These are phyloP conservation scores for Oreochromis aureus DNA, from an alignment of 2,113 vertebrate genomes.

Conservation along the genomic window DNA sequence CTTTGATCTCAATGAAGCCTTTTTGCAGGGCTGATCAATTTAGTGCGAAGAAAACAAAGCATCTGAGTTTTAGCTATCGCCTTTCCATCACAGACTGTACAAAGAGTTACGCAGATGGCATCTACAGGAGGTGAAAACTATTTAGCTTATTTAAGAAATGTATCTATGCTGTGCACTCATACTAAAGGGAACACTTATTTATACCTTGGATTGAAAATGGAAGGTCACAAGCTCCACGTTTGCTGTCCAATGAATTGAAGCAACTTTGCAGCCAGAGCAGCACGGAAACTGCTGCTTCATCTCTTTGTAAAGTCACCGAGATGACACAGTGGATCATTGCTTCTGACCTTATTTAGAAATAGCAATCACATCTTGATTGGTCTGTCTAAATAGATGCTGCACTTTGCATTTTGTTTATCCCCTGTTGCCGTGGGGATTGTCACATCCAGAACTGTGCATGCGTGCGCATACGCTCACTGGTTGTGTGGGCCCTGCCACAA, in stretches of 20 bases:
- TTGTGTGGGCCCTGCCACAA: constrained; percentile 67
- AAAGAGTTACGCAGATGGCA: background rate
- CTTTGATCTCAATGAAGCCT: background rate
- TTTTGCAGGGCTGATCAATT: background rate
- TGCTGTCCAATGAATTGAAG: background rate
- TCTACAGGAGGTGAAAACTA: background rate
- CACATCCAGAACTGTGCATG: background rate
- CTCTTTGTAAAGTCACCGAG: background rate
- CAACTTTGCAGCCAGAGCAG: background rate
- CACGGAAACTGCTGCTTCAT: background rate
- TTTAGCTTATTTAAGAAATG: background rate
- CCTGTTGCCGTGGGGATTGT: background rate
- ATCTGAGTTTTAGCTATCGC: background rate
- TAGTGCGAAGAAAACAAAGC: background rate
- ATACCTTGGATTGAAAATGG: background rate
- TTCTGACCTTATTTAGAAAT: background rate
- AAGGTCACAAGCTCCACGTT: background rate
- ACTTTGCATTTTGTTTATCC: background rate
- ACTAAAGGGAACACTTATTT: background rate
- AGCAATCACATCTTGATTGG: background rate
- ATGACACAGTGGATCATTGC: background rate
- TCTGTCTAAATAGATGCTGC: background rate
- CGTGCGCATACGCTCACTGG: background rate
- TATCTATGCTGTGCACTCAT: background rate
- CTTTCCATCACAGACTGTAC: background rate